phyloP scores from a whole-genome alignment of 2,888 invertebrate genomes.

The Oxycera nigricornis region DNA sequence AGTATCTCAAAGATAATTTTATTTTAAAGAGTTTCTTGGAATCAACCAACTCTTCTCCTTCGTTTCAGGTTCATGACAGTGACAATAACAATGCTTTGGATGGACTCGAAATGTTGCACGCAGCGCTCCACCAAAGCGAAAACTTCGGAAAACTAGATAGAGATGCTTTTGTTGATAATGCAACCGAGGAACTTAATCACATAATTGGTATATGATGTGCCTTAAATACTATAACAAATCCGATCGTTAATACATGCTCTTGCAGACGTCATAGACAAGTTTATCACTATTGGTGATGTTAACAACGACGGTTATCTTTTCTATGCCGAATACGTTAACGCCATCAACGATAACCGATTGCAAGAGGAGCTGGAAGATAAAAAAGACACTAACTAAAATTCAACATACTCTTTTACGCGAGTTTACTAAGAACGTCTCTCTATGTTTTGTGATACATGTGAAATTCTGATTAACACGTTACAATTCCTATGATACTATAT shows the following conservation, averaged over 20 bases:
- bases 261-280: conserved; percentile 84
- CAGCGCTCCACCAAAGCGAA: conserved; percentile 65
- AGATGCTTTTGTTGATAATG: conserved; percentile 55
- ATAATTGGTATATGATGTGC: conserved; percentile 54
- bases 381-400: neutral
- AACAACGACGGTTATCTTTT: conserved; percentile 87
- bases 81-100: conserved; percentile 90
- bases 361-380: conserved; percentile 4
- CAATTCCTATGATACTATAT: conserved; percentile 39
- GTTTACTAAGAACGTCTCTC: neutral
- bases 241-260: neutral
- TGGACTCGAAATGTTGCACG: conserved; percentile 84
- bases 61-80: conserved; percentile 75
- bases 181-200: conserved; percentile 58
- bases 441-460: conserved; percentile 22
- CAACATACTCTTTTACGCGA: neutral
- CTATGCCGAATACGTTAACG: conserved; percentile 78
- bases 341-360: conserved; percentile 49
- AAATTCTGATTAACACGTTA: conserved; percentile 29
- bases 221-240: neutral
- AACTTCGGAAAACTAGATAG: conserved; percentile 54
- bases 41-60: neutral
- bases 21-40: neutral
- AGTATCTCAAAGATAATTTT: neutral
- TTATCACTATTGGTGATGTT: conserved; percentile 81